Base-by-base conservation (phyloP, 2,113 vertebrate genomes). In the Entomyzon cyanotis region DNA sequence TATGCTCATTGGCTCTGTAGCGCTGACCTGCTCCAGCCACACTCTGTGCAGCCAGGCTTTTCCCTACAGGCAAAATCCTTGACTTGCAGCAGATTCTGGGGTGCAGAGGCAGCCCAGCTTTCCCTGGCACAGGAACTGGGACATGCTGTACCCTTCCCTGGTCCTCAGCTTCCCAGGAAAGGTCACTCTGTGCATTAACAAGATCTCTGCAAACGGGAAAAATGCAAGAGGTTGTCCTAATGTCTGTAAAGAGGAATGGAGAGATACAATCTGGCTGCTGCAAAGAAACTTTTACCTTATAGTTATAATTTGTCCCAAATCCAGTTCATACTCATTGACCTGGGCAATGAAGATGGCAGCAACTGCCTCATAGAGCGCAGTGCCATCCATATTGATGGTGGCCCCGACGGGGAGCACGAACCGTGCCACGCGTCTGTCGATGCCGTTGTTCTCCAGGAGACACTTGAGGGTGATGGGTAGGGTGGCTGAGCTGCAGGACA, bases 351-450 rank as follows among this genome's bases (percentile, higher is more conserved):
- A 99, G 96, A 99, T 99, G 50, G 98, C 98, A 5, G 99, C 98
- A 11, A 99, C 98, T 0, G 99, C 98, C 81, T 99, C 98, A 4
- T 99, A 99, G 20, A 99, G 98, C 1, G 99, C 99, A 0, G 99
- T 99, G 65, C 99, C 98, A 0, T 99, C 98, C 99, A 99, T 99
- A 95, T 99, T 99, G 96, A 99, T 99, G 86, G 99, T 99, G 79
- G 98, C 99, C 1, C 99, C 99, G 0, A 99, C 98, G 0, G 99
- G 99, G 7, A 99, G 98, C 37, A 99, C 99, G 2, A 99, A 99
- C 2, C 99, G 98, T 1, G 99, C 98, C 19, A 99, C 98, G 2
- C 98, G 98, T 0, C 98, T 90, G 96, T 99, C 98, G 1, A 99
- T 98, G 1, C 98, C 70, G 1, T 99, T 99, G 98, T 99, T 99